These are phyloP conservation scores for Syngnathus rostellatus DNA, from an alignment of 2,797 vertebrate genomes.

Conservation along the genomic window DNA sequence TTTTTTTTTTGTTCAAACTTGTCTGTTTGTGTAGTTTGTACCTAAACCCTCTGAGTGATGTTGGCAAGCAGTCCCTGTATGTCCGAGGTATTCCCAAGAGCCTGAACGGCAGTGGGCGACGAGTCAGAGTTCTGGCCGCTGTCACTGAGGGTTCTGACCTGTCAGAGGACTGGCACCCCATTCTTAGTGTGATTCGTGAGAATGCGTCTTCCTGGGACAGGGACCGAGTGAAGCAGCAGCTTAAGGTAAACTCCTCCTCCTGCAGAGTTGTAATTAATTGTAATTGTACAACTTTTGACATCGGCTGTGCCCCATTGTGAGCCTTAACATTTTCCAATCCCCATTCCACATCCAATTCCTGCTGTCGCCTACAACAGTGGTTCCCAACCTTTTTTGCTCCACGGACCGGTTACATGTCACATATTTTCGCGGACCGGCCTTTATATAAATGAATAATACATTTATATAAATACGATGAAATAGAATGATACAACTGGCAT, in stretches of 20 bases:
- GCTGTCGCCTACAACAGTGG: not conserved
- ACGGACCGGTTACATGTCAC: no score
- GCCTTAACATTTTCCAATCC: not conserved
- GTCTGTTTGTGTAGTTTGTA: slow-evolving; percentile 74
- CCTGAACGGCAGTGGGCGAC: slow-evolving; percentile 32
- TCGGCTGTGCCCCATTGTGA: not conserved
- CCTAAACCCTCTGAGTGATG: slow-evolving; percentile 84
- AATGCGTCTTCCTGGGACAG: slow-evolving; percentile 84
- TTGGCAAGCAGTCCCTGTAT: slow-evolving; percentile 75
- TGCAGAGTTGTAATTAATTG: not conserved
- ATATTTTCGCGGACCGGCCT: no score
- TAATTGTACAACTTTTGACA: not conserved
- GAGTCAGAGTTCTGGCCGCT: slow-evolving; percentile 78
- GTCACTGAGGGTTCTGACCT: slow-evolving; percentile 81
- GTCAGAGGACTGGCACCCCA: slow-evolving; percentile 84
- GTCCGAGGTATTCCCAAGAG: slow-evolving; percentile 55
- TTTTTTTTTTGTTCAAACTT: not conserved
- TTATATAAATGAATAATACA: no score
- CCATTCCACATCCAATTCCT: not conserved
- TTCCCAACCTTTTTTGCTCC: no score
- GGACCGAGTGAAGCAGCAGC: slow-evolving; percentile 73
- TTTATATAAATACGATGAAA: no score
- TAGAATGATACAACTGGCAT: no score
- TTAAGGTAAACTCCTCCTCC: slow-evolving; percentile 49
- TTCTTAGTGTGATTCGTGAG: slow-evolving; percentile 77